Base-by-base conservation (phyloP, 2,888 invertebrate genomes). In the Hipparchia semele region DNA sequence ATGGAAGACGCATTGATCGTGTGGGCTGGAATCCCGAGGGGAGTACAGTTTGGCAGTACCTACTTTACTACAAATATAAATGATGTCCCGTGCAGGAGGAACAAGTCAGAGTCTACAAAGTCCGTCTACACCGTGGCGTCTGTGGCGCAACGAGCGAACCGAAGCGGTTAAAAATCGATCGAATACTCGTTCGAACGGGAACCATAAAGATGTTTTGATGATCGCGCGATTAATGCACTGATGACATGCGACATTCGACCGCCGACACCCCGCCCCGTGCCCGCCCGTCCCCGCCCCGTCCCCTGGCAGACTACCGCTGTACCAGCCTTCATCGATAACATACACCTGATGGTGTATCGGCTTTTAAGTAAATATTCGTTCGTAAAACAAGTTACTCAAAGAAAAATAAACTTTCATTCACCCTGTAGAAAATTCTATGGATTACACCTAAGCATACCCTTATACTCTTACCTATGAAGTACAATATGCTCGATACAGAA, bases 181-280 rank as follows among this genome's bases (percentile, higher is more conserved):
- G 58, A 49, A 68, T 56, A 45, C 33, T 45, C 70, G 62, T 56
- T 23, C 23, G 62, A 56, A 62, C 56, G 62, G 64, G 59, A 58
- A 64, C 64, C 54, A 62, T 72, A 69, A 72, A 69, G 72, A 72
- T 58, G 72, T 72, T 72, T 68, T 72, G 72, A 72, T 72, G 64
- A 69, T 65, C 68, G 61, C 54, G 62, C 70, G 62, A 62, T 70
- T 61, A 70, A 65, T 65, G 65, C 53, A 33, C 53, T 12, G 65
- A 51, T 33, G 65, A 65, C 65, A 65, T 33, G 65, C 65, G 53
- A 65, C 13, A 9, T 12, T 39, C 65, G 23, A 6, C 33, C 65
- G 23, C 10, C 9, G 6, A 23, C 23, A 23, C 51, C 23, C 6
- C 51, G 1, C 23, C 49, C 10, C 64, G 0, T 2, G 23, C 13